These are phyloP conservation scores for Dolichopus griseipennis DNA, from an alignment of 2,888 invertebrate species.

Conservation along the genomic window DNA sequence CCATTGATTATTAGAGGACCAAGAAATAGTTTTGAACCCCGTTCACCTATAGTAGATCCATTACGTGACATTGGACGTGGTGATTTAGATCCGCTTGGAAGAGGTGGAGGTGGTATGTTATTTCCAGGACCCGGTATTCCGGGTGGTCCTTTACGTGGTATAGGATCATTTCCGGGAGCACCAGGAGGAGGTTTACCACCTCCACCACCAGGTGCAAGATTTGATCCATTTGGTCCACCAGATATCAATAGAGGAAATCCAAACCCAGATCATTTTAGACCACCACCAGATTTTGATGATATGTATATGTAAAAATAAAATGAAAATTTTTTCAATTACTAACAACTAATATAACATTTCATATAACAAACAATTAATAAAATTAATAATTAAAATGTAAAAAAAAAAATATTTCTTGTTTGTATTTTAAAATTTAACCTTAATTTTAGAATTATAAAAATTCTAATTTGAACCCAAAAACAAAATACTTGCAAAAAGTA, in stretches of 20 bases:
- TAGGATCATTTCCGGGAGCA: slow-evolving; percentile 25
- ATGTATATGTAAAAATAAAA: slow-evolving; percentile 7
- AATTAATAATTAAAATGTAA: too few relatives aligned
- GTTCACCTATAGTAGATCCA: slow-evolving; percentile 35
- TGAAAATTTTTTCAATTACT: too few relatives aligned
- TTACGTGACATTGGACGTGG: slow-evolving; percentile 54
- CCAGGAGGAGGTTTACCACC: neutral
- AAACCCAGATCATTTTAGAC: slow-evolving; percentile 61
- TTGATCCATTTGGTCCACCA: slow-evolving; percentile 74
- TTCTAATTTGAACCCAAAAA: too few relatives aligned
- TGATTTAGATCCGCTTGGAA: slow-evolving; percentile 69
- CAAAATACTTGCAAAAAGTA: too few relatives aligned
- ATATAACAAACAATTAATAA: too few relatives aligned
- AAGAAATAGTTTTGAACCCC: slow-evolving; percentile 16
- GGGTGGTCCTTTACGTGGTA: slow-evolving; percentile 29
- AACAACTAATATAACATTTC: too few relatives aligned
- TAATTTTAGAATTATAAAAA: too few relatives aligned
- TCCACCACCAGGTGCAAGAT: slow-evolving; percentile 61
- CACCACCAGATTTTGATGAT: slow-evolving; percentile 42
- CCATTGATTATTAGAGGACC: slow-evolving; percentile 29
- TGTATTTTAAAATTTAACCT: too few relatives aligned
- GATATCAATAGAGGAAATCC: slow-evolving; percentile 44
- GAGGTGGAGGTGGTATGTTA: slow-evolving; percentile 64
- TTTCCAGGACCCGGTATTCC: slow-evolving; percentile 45
- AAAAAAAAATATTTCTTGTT: too few relatives aligned